Conservation (phyloP, 2,113 vertebrate genomes). For the Hemibagrus wyckioides region DNA sequence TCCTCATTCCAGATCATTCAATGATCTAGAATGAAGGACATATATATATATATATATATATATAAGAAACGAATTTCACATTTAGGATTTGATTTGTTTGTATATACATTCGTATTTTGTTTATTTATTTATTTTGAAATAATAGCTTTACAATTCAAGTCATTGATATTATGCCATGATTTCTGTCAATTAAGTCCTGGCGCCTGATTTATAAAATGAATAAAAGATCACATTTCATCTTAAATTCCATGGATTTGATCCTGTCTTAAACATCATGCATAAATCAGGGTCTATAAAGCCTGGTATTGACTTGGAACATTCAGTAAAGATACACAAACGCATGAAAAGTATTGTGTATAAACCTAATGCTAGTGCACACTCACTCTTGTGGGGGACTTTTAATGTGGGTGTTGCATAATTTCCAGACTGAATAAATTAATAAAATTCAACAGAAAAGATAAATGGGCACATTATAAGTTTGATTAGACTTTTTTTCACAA, state of each 20-base stretch:
- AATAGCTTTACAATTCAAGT: not conserved
- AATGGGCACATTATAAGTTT: not conserved
- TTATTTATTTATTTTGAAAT: not conserved
- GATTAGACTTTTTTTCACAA: not conserved
- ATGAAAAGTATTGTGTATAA: not conserved
- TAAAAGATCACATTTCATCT: not conserved
- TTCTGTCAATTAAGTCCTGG: not conserved
- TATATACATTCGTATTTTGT: not conserved
- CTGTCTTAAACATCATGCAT: not conserved
- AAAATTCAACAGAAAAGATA: not conserved
- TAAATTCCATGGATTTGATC: not conserved
- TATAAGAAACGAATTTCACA: too few species aligned
- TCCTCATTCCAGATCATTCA: conserved; percentile 15
- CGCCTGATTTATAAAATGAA: not conserved
- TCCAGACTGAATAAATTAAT: not conserved
- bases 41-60: too few species aligned
- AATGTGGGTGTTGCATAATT: not conserved
- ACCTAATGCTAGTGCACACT: not conserved
- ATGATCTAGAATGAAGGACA: not conserved
- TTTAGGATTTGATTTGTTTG: not conserved
- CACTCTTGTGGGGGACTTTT: not conserved
- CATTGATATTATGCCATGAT: not conserved
- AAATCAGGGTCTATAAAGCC: not conserved
- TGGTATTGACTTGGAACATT: not conserved
- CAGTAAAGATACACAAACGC: not conserved